phyloP scores from a whole-genome alignment of 2,888 invertebrate genomes.

The Xestia c-nigrum region DNA sequence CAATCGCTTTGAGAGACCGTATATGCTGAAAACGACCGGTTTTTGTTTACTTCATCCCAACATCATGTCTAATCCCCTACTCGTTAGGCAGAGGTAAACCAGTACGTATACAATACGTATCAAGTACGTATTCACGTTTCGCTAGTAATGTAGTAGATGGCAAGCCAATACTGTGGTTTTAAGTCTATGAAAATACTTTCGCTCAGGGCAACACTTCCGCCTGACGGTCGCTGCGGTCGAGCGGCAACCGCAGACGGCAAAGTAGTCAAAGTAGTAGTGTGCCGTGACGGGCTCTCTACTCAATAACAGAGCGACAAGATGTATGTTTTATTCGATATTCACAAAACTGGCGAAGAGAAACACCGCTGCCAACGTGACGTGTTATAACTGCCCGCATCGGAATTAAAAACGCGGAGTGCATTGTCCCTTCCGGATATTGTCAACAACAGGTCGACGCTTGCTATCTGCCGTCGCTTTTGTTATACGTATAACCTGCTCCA shows the following conservation, averaged over 20 bases:
- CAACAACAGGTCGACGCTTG: neutral
- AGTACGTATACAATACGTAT: neutral
- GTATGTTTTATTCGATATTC: neutral
- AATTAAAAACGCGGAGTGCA: neutral
- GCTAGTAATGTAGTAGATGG: neutral
- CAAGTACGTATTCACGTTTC: too few species aligned
- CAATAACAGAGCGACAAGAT: neutral
- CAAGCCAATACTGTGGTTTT: neutral
- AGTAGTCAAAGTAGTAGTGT: neutral
- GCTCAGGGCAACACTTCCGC: neutral
- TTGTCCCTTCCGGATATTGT: neutral
- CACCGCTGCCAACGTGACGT: neutral
- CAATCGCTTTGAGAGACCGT: neutral
- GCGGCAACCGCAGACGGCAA: neutral
- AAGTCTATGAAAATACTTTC: neutral
- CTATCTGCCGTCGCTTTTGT: neutral
- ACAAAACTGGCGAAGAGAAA: neutral
- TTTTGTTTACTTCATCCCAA: neutral
- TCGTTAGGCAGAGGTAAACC: neutral
- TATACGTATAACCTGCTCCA: neutral
- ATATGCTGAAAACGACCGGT: neutral
- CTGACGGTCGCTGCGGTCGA: neutral
- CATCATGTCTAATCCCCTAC: neutral
- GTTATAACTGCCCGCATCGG: neutral
- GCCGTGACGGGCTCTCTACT: neutral